Base-by-base conservation (phyloP, 23 tunicate genomes). In the Ciona savignyi region DNA sequence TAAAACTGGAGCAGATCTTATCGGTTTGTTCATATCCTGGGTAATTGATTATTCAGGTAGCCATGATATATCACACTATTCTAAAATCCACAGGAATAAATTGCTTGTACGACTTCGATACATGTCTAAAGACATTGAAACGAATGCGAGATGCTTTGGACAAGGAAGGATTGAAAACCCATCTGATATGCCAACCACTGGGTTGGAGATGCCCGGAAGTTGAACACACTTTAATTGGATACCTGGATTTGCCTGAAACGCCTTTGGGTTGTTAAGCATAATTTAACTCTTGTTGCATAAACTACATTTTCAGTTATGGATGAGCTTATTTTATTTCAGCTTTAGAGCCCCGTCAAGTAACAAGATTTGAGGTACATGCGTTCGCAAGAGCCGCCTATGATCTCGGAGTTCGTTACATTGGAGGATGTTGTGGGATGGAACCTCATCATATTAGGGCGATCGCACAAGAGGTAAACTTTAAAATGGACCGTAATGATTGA, bases 401-500 rank as follows among this genome's bases (percentile, higher is more conserved):
- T 3, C 35, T 84, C 1, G 97, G 97, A 27, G 91, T 81, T 1
- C 68, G 97, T 25, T 91, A 91, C 30, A 91, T 91, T 27, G 97
- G 97, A 31, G 97, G 97, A 1, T 91, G 97, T 76, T 91, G 97
- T 76, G 97, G 97, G 34, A 74, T 91, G 72, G 97, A 91, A 63
- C 87, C 97, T 26, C 97, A 91, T 72, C 97, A 91, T 69, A 91
- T 91, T 4, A 66, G 91, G 51, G 85, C 91, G 1, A 80, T 91
- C 29, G 74, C 97, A 1, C 86, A 91, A 60, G 97, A 91, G 78
- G 97, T 91, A 26, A 42, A 42, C n/a, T n/a, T n/a, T n/a, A n/a
- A n/a, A n/a, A n/a, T n/a, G n/a, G n/a, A n/a, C n/a, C n/a, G n/a
- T n/a, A n/a, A n/a, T n/a, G n/a, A n/a, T n/a, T n/a, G n/a, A n/a